Evolutionary conservation across 2,113 vertebrate species (phyloP), one percentile per base, ranked within the genome.

Genomic region (Thinocorus orbignyianus): DNA sequence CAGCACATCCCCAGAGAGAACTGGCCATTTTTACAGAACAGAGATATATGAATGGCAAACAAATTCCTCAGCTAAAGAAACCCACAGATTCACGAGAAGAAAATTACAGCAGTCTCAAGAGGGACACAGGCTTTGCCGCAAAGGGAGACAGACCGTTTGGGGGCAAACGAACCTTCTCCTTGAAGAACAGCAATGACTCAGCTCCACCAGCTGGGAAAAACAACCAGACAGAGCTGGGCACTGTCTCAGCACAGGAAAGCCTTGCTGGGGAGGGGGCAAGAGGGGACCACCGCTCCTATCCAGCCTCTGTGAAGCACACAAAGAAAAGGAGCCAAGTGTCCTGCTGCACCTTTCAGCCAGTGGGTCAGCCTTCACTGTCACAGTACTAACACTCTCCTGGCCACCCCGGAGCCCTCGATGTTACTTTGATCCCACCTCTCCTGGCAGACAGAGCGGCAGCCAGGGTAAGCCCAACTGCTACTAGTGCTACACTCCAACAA

Each of bases 231-330:
- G 77, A 88, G 42, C 60, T 0, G 2, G 58, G 77, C 35, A 24
- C 48, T 72, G 72, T 44, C 77, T 49, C 17, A 31, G 44, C 44
- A 14, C 10, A 23, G 55, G 48, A 76, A 82, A 88, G 10, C 76
- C 70, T 74, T 1, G 0, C 51, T 1, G 9, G 16, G 65, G n/a
- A 76, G 57, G 35, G 81, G 65, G 51, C 81, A 77, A 81, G 35
- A 66, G 61, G 31, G 0, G 0, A 16, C 23, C 1, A 3, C 52
- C 11, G 0, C 58, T 89, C 12, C 0, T 9, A 31, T 3, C 77
- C 60, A 61, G 25, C 19, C 28, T 6, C 62, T 23, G 35, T 0
- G 2, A 70, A 70, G 46, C 19, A 58, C 6, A 9, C 2, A 2
- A 19, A 77, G 62, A 44, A 31, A 17, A 60, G 49, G 26, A 88